Evolutionary conservation across 2,888 invertebrate genomes (phyloP).

Genomic region (Neoitamus cyanurus): DNA sequence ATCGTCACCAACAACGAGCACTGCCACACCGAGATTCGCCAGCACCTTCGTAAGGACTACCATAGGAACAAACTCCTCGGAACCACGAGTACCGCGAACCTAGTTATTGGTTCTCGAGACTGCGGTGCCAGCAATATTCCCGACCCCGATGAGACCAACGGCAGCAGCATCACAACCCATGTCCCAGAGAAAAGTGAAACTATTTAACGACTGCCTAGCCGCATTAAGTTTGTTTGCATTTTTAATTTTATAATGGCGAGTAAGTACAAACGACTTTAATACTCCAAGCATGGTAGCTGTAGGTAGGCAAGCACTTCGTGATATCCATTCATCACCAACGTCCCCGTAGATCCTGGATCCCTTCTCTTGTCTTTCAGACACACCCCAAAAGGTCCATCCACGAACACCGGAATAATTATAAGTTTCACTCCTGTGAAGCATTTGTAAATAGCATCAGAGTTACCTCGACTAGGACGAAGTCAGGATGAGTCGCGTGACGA

Average conservation of each 20-base stretch:
- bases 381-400: not conserved
- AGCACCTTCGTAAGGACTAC: conserved; percentile 66
- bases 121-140: not conserved
- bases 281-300: conserved; percentile 18
- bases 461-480: conserved; percentile 22
- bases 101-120: not conserved
- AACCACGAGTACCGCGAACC: not conserved
- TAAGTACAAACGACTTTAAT: conserved; percentile 15
- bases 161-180: not conserved
- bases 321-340: conserved; percentile 1
- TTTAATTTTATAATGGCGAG: not conserved
- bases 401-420: not conserved
- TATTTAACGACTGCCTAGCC: not conserved
- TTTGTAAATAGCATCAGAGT: not conserved
- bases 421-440: not conserved
- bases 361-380: not conserved
- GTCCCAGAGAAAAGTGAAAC: conserved; percentile 30
- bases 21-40: conserved; percentile 67
- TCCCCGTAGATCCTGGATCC: not conserved
- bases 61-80: conserved; percentile 61
- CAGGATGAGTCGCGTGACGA: not conserved
- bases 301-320: conserved; percentile 10
- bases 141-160: not conserved
- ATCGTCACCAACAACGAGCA: conserved; percentile 67
- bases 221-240: not conserved